These are phyloP conservation scores for Drosophila aldrichi DNA, from an alignment of 2,888 invertebrate species.

Conservation along the genomic window DNA sequence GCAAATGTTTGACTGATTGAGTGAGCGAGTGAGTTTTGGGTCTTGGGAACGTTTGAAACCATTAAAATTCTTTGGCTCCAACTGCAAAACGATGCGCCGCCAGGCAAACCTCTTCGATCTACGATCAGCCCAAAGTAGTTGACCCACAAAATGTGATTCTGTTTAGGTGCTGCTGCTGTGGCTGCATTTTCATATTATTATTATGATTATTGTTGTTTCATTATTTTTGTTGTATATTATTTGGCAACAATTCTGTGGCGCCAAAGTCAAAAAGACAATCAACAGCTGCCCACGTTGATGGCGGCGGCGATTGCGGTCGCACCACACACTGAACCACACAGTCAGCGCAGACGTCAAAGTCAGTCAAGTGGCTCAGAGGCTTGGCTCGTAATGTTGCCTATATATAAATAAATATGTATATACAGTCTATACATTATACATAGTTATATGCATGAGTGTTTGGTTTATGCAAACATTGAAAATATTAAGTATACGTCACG, in stretches of 20 bases:
- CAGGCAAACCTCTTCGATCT: slow-evolving; percentile 41
- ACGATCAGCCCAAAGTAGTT: slow-evolving; percentile 56
- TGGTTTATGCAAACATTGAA: slow-evolving; percentile 65
- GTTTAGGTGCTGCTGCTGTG: slow-evolving; percentile 1
- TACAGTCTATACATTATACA: background rate
- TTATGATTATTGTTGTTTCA: slow-evolving; percentile 21
- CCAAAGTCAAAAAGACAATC: slow-evolving; percentile 81
- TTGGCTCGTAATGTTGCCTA: slow-evolving; percentile 62
- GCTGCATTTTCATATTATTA: slow-evolving; percentile 39
- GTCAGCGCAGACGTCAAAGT: slow-evolving; percentile 32
- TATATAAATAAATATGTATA: slow-evolving; percentile 10
- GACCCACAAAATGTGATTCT: slow-evolving; percentile 66
- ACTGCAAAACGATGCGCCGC: slow-evolving; percentile 69
- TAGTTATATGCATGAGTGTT: slow-evolving; percentile 64
- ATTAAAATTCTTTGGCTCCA: slow-evolving; percentile 70
- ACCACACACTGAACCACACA: slow-evolving; percentile 42
- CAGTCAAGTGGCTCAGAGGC: slow-evolving; percentile 81
- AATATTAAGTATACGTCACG: slow-evolving; percentile 74
- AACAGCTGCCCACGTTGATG: slow-evolving; percentile 78
- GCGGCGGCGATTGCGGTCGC: slow-evolving; percentile 39
- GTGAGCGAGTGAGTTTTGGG: slow-evolving; percentile 38
- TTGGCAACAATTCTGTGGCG: slow-evolving; percentile 68
- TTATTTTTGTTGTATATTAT: slow-evolving; percentile 49
- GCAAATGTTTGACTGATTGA: slow-evolving; percentile 46
- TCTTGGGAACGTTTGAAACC: slow-evolving; percentile 71